phyloP scores from a whole-genome alignment of 2,888 invertebrate genomes.

The Melieria picta region DNA sequence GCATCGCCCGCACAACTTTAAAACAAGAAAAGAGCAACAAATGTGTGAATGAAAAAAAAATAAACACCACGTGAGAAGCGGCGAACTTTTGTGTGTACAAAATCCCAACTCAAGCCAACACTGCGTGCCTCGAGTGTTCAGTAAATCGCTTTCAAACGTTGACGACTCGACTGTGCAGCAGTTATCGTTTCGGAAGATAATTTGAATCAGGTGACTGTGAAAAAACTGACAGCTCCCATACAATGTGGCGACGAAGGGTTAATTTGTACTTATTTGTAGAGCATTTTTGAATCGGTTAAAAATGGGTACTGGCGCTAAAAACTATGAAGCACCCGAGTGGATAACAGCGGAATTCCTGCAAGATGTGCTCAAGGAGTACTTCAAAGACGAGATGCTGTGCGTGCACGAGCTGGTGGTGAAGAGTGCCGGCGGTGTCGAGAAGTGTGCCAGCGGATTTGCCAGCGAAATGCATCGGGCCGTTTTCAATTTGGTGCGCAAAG shows the following conservation, averaged over 20 bases:
- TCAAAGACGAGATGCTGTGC: constrained; percentile 57
- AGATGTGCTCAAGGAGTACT: constrained; percentile 62
- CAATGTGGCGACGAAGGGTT: too few relatives aligned
- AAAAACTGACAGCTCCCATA: background rate
- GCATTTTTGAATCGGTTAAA: constrained; percentile 1
- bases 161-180: background rate
- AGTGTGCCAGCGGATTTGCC: constrained; percentile 54
- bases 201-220: constrained; percentile 56
- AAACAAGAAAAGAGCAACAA: constrained; percentile 6
- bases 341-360: constrained; percentile 60
- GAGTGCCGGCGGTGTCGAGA: constrained; percentile 51
- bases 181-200: constrained; percentile 20
- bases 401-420: constrained; percentile 57
- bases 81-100: background rate
- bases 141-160: background rate
- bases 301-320: constrained; percentile 61
- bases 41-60: background rate
- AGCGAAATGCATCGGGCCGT: constrained; percentile 64
- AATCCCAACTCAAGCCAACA: background rate
- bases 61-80: constrained; percentile 20
- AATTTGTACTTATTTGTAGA: background rate
- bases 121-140: background rate
- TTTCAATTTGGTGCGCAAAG: constrained; percentile 57
- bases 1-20: background rate
- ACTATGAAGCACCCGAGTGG: constrained; percentile 61